phyloP scores from a whole-genome alignment of 2,797 vertebrate genomes.

The Chiloscyllium punctatum region DNA sequence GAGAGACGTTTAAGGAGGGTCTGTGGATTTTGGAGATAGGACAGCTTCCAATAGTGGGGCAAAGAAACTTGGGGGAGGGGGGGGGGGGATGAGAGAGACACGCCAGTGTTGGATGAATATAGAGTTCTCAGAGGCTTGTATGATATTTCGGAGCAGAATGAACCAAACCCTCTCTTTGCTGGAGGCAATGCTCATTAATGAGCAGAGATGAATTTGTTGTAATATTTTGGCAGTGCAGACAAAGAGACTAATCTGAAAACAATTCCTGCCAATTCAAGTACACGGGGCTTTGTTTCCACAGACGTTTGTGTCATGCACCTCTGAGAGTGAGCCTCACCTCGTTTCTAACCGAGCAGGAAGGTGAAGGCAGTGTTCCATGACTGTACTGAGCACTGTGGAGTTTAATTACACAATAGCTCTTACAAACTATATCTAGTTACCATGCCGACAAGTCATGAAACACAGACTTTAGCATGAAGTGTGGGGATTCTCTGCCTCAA shows the following conservation, averaged over 20 bases:
- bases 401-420: neutral
- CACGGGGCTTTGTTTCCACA: neutral
- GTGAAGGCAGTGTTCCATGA: neutral
- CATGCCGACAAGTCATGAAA: neutral
- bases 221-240: neutral
- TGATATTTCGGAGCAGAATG: neutral
- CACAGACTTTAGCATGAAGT: neutral
- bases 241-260: neutral
- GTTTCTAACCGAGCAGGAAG: neutral
- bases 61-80: neutral
- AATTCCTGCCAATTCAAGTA: neutral
- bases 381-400: neutral
- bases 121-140: neutral
- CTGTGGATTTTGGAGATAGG: neutral
- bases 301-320: neutral
- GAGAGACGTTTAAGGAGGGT: neutral
- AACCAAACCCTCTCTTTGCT: neutral
- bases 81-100: neutral
- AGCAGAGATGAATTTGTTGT: neutral
- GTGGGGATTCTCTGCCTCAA: neutral
- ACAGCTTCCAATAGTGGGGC: neutral
- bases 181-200: neutral
- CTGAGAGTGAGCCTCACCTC: neutral
- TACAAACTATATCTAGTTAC: neutral
- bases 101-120: neutral